Conservation (phyloP, 2,888 invertebrate species). For the Hyalella azteca region DNA sequence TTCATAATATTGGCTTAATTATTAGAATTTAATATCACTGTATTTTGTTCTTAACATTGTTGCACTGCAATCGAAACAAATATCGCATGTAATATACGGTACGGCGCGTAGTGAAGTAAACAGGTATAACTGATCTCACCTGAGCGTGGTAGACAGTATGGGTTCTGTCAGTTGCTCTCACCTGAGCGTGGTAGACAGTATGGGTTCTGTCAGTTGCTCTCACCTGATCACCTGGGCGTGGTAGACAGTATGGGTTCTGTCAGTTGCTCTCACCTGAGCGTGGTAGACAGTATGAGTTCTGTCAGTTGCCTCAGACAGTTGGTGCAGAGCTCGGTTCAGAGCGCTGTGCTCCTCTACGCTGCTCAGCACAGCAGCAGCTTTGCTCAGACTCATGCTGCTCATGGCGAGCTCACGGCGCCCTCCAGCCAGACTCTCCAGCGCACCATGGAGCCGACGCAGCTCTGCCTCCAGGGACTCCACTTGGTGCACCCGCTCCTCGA, state of each 20-base stretch:
- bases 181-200: conserved; percentile 54
- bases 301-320: conserved; percentile 86
- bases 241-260: conserved; percentile 66
- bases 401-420: conserved; percentile 83
- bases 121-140: background rate
- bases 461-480: conserved; percentile 90
- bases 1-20: no score
- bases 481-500: conserved; percentile 92
- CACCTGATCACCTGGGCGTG: conserved; percentile 48
- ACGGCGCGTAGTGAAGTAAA: no score
- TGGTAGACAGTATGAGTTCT: conserved; percentile 63
- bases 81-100: no score
- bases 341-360: conserved; percentile 92
- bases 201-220: conserved; percentile 69
- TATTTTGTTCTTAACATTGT: no score
- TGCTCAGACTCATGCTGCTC: conserved; percentile 82
- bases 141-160: background rate
- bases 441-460: conserved; percentile 82
- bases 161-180: background rate
- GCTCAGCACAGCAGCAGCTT: conserved; percentile 85
- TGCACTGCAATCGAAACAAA: no score
- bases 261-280: conserved; percentile 68
- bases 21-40: no score
- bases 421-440: conserved; percentile 84
- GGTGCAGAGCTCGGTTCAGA: conserved; percentile 85